These are phyloP conservation scores for Takifugu bimaculatus DNA, from an alignment of 2,113 vertebrate species.

Conservation along the genomic window DNA sequence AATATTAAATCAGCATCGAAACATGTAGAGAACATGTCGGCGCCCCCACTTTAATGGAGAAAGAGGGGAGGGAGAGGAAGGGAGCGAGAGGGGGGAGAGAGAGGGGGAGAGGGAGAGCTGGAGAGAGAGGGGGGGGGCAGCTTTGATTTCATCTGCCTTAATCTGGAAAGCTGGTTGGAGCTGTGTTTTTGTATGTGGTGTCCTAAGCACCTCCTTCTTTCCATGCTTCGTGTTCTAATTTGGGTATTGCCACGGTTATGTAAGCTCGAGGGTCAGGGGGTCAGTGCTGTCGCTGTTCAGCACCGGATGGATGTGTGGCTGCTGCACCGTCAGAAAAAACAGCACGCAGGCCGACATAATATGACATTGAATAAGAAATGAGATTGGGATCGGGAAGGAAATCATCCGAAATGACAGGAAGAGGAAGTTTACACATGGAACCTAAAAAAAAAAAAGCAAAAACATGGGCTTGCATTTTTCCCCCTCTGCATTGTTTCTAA, in stretches of 20 bases:
- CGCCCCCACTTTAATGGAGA: not conserved
- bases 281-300: conserved; percentile 53
- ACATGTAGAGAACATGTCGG: conserved; percentile 11
- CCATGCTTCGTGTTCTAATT: conserved; percentile 65
- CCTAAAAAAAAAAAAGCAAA: conserved; percentile 28
- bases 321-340: conserved; percentile 22
- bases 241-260: conserved; percentile 67
- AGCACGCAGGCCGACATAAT: conserved; percentile 22
- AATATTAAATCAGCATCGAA: conserved; percentile 32
- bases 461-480: conserved; percentile 23
- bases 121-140: too few relatives aligned
- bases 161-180: conserved; percentile 59
- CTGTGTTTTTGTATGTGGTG: conserved; percentile 31
- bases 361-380: conserved; percentile 8
- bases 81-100: too few relatives aligned
- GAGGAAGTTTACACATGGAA: conserved; percentile 52
- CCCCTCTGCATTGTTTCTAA: conserved; percentile 28
- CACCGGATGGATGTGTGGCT: conserved; percentile 46
- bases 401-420: conserved; percentile 50
- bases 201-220: conserved; percentile 55
- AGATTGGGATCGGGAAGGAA: conserved; percentile 56
- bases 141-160: conserved; percentile 46
- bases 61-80: too few relatives aligned
- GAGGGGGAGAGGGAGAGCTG: too few relatives aligned
- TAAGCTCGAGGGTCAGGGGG: conserved; percentile 72